Evolutionary conservation across 53 echinoderm and acorn worm species (phyloP).

Genomic region (Zoroaster sp.): DNA sequence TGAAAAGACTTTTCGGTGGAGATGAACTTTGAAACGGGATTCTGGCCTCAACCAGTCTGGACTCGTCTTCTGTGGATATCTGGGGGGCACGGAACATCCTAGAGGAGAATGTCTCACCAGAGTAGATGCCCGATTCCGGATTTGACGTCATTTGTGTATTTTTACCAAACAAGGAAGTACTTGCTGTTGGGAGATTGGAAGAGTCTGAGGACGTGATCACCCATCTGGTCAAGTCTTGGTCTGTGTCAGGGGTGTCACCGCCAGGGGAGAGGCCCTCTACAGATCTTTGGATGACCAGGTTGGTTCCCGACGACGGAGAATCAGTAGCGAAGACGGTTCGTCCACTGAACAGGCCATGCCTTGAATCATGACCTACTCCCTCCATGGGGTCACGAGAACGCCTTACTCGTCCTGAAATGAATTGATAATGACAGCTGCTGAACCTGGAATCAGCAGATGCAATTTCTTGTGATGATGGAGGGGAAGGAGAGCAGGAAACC

Average conservation of each 20-base stretch:
- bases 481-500: no score
- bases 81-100: neutral
- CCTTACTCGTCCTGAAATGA: neutral
- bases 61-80: neutral
- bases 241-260: slow-evolving; percentile 6
- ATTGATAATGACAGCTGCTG: neutral
- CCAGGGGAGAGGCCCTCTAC: neutral
- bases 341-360: neutral
- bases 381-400: neutral
- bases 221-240: neutral
- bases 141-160: neutral
- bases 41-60: neutral
- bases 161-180: slow-evolving; percentile 1
- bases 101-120: neutral
- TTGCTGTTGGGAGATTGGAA: neutral
- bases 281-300: slow-evolving; percentile 30
- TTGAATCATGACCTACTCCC: neutral
- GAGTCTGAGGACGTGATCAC: neutral
- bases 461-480: no score
- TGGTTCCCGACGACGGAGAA: slow-evolving; percentile 29
- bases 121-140: neutral
- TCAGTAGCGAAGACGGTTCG: slow-evolving; percentile 27
- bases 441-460: no score
- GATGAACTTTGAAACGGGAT: neutral
- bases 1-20: neutral